Conservation (phyloP, 1,140 invertebrate genomes). For the Pogonomyrmex barbatus region DNA sequence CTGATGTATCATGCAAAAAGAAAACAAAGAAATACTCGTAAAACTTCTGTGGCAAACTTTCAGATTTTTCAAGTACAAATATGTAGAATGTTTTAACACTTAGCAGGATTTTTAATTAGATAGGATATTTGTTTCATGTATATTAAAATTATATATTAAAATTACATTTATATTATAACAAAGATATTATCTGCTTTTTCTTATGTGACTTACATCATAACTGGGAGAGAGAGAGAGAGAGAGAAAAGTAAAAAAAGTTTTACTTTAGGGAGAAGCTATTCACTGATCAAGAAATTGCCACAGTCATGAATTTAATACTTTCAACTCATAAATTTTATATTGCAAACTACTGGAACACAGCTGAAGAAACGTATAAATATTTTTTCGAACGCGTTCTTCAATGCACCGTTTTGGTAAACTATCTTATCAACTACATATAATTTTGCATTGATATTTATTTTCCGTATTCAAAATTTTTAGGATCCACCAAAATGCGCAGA, state of each 20-base stretch:
- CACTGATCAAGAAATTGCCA: constrained; percentile 76
- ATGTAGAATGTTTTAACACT: constrained; percentile 3
- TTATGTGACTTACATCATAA: not conserved
- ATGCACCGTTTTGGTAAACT: constrained; percentile 69
- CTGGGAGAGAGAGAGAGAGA: not conserved
- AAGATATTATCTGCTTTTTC: not conserved
- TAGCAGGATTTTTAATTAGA: not conserved
- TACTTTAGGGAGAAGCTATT: constrained; percentile 78
- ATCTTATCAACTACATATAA: not conserved
- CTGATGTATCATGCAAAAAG: constrained; percentile 45
- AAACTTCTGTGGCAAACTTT: constrained; percentile 78
- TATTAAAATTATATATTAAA: constrained; percentile 15
- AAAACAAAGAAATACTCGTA: constrained; percentile 73
- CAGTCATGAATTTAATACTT: constrained; percentile 77
- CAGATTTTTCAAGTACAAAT: constrained; percentile 62
- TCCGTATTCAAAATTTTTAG: constrained; percentile 60
- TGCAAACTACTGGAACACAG: constrained; percentile 70
- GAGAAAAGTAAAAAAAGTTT: too few species aligned
- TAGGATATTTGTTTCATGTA: not conserved
- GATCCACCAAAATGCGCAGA: constrained; percentile 76
- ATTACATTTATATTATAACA: constrained; percentile 23
- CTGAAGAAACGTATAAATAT: constrained; percentile 74
- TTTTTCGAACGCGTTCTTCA: constrained; percentile 75
- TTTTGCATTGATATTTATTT: not conserved
- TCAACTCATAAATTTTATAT: constrained; percentile 77